Base-by-base conservation (phyloP, 30 jellyfish, hydroid and myxozoan genomes). In the Aurelia sp. region DNA sequence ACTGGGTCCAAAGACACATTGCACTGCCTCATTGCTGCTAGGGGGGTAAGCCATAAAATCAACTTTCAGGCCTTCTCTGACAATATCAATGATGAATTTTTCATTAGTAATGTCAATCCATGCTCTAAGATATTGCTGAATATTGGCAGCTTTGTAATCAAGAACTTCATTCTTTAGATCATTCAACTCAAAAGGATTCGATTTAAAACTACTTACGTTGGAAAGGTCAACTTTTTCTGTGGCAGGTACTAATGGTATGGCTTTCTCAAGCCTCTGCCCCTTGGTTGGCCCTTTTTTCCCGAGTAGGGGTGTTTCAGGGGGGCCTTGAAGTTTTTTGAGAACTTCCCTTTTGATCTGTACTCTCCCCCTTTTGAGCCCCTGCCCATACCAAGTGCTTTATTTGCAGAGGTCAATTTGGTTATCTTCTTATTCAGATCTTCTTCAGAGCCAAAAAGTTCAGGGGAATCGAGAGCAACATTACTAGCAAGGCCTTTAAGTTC, bases 341-440 rank as follows among this genome's bases (percentile, higher is more conserved):
- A 17, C 17, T 78, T 18, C 68, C 55, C 20, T n/a, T 63, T 22
- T 2, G 4, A 13, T 57, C 8, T 16, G 3, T 9, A 21, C 7
- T 51, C 57, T 6, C 30, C 58, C 57, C 75, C 72, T 50, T 61
- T 47, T 50, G 61, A 53, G 12, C 4, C n/a, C 9, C 58, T 76
- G 79, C 79, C 52, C 19, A 27, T 27, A 16, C 68, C 60, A 35
- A 78, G 18, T 38, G 89, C 89, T n/a, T 33, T 58, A 19, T 78
- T 59, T 12, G 89, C 40, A 8, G 89, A 44, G 58, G 33, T 22
- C 53, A 78, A 20, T 27, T 47, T 78, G 4, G 55, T 22, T 38
- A 78, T 31, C 48, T 78, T 60, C 18, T 78, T 78, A 30, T 3
- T 61, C 19, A 78, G 8, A 78, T 58, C 89, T 8, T 78, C 89